Evolutionary conservation across 2,888 invertebrate genomes (phyloP).

Genomic region (Argyresthia albistria): DNA sequence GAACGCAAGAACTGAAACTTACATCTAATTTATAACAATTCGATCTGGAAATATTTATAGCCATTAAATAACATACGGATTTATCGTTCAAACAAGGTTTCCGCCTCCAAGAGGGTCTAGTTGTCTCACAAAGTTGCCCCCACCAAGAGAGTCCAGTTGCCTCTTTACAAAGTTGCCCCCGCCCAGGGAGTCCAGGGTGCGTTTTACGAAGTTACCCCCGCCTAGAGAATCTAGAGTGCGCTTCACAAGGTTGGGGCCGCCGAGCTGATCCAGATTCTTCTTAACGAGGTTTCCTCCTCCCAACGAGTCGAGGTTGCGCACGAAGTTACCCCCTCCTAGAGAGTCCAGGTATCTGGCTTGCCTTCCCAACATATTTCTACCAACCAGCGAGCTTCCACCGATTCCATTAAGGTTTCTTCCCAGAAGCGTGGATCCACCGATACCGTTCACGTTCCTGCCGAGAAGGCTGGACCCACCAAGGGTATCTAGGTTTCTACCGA

Average conservation of each 20-base stretch:
- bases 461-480: constrained; percentile 18
- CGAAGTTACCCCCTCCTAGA: constrained; percentile 55
- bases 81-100: constrained; percentile 40
- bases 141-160: constrained; percentile 15
- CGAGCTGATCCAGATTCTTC: constrained; percentile 35
- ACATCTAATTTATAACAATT: not conserved
- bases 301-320: constrained; percentile 56
- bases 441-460: constrained; percentile 12
- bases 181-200: constrained; percentile 32
- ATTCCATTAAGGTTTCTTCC: constrained; percentile 15
- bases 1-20: not conserved
- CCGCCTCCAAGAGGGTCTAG: constrained; percentile 21
- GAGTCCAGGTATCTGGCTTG: constrained; percentile 51
- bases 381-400: constrained; percentile 18
- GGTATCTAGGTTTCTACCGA: constrained; percentile 18
- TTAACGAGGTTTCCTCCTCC: constrained; percentile 66
- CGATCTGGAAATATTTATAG: not conserved
- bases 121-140: constrained; percentile 27
- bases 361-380: constrained; percentile 26
- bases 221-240: constrained; percentile 32
- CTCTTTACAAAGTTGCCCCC: constrained; percentile 35
- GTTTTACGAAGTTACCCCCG: constrained; percentile 27
- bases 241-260: constrained; percentile 27
- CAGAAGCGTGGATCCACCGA: constrained; percentile 5
- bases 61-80: constrained; percentile 2